A percentile compares a stretch with the other conserved stretches of the same genome.
Evolutionary conservation across 2,797 vertebrate species (phyloP).

Genomic region (Poeciliopsis turneri): DNA sequence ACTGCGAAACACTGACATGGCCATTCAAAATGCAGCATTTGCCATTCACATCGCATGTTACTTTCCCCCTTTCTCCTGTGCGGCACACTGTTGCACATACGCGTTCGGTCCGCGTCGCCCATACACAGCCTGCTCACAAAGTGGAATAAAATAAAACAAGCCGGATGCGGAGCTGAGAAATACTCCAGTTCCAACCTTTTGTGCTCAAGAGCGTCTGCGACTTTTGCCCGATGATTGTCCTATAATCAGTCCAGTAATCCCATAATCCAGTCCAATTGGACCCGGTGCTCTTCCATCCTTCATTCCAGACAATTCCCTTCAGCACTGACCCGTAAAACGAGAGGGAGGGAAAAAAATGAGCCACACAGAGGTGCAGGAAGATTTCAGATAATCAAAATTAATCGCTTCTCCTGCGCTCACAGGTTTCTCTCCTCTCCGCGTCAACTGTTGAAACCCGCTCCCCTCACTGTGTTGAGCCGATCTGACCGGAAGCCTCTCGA

Average conservation of each 20-base stretch:
- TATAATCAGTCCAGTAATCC: conserved; percentile 81
- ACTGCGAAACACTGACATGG: conserved; percentile 69
- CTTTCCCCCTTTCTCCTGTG: conserved; percentile 65
- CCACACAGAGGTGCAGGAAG: conserved; percentile 40
- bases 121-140: conserved; percentile 62
- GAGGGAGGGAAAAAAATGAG: not conserved
- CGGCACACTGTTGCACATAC: conserved; percentile 82
- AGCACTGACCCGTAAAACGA: conserved; percentile 48
- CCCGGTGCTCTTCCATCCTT: conserved; percentile 69
- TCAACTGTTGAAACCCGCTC: conserved; percentile 81
- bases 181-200: conserved; percentile 57
- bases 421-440: conserved; percentile 77
- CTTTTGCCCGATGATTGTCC: conserved; percentile 77
- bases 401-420: conserved; percentile 70
- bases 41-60: conserved; percentile 75
- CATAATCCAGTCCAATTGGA: conserved; percentile 79
- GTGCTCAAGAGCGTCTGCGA: conserved; percentile 73
- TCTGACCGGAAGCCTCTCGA: conserved; percentile 75
- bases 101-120: conserved; percentile 57
- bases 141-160: conserved; percentile 49
- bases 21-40: conserved; percentile 76
- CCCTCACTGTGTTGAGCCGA: conserved; percentile 58
- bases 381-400: conserved; percentile 74
- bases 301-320: conserved; percentile 69
- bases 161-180: not conserved